Percentiles rank a stretch among this genome's conserved stretches.
phyloP scores from a whole-genome alignment of 37 sponge, comb jelly and placozoan genomes.

The Trichoplax adhaerens region DNA sequence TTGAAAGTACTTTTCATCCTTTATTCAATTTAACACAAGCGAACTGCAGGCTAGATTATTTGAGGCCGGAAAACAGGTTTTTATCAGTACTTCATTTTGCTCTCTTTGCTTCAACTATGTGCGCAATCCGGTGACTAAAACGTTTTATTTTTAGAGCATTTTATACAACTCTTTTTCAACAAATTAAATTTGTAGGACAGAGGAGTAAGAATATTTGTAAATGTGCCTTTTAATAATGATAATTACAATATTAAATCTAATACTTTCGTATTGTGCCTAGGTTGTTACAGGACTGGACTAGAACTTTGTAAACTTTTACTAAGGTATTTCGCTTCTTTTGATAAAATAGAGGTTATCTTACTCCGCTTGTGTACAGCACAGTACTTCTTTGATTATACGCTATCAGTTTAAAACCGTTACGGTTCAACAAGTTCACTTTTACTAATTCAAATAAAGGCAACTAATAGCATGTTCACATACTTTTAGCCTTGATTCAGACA shows the following conservation, averaged over 20 bases:
- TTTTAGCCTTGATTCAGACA: constrained; percentile 64
- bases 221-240: constrained; percentile 1
- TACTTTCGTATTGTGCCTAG: constrained; percentile 16
- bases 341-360: neutral
- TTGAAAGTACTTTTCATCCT: constrained; percentile 75
- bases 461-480: neutral
- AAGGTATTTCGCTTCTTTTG: constrained; percentile 21
- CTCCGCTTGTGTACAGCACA: neutral
- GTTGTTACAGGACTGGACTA: constrained; percentile 78
- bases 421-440: neutral
- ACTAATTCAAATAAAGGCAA: neutral
- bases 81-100: neutral
- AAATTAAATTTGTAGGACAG: constrained; percentile 41
- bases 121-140: neutral
- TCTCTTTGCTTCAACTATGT: neutral
- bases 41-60: constrained; percentile 63
- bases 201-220: constrained; percentile 23
- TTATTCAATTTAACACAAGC: constrained; percentile 66
- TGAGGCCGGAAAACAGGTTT: constrained; percentile 75
- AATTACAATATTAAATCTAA: neutral
- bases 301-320: constrained; percentile 80
- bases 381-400: constrained; percentile 1
- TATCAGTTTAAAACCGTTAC: neutral
- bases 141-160: constrained; percentile 36
- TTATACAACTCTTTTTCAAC: constrained; percentile 51